These are phyloP conservation scores for Mustelus asterias DNA, from an alignment of 2,113 vertebrate species.

Conservation along the genomic window DNA sequence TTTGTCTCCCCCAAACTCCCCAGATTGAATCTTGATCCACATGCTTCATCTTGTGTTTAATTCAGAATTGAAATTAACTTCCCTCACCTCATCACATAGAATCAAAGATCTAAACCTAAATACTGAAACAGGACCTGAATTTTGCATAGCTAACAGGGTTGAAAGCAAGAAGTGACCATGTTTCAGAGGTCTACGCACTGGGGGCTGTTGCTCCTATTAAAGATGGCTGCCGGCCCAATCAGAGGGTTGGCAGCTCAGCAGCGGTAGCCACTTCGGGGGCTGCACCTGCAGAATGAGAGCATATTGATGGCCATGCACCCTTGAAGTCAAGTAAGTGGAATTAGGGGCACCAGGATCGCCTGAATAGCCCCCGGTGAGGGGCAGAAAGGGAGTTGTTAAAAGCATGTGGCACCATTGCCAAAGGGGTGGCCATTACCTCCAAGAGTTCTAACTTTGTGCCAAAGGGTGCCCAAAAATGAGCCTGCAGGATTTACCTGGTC, in stretches of 20 bases:
- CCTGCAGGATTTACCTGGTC: neutral
- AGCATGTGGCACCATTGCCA: neutral
- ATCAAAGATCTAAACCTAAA: neutral
- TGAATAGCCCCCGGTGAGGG: no score
- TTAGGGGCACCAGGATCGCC: no score
- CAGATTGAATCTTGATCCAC: neutral
- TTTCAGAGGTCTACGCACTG: neutral
- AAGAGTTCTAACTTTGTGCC: no score
- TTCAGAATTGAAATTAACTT: neutral
- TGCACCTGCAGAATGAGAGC: neutral
- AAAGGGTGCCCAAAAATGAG: neutral
- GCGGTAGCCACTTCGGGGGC: neutral
- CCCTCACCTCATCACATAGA: neutral
- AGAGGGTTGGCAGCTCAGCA: neutral
- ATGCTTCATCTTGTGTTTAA: neutral
- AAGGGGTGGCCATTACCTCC: neutral
- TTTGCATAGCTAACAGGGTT: neutral
- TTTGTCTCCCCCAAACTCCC: neutral
- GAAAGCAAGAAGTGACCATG: neutral
- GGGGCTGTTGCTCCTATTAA: no score
- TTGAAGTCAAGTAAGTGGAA: neutral
- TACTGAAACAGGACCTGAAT: neutral
- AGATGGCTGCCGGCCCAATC: no score
- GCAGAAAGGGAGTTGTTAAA: no score
- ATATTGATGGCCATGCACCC: neutral